A percentile compares a stretch with the other conserved stretches of the same genome.
phyloP scores from a whole-genome alignment of 2,113 vertebrate genomes.

The Cyprinodon brontotheroides region DNA sequence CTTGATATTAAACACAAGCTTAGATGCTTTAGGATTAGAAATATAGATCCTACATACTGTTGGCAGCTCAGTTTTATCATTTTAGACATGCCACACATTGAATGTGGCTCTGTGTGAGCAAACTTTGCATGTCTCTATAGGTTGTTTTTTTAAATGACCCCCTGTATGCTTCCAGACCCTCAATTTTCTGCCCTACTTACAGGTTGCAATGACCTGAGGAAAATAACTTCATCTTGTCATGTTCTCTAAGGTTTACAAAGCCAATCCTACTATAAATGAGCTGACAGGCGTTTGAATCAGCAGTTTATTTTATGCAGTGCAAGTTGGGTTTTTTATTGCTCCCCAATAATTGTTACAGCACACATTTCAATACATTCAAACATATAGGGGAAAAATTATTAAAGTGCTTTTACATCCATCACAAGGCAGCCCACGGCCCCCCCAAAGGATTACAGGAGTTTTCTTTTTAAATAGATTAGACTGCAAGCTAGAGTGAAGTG shows the following conservation, averaged over 20 bases:
- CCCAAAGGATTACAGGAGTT: constrained; percentile 22
- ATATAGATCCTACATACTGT: not conserved
- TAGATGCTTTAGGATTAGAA: not conserved
- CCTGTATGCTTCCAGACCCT: not conserved
- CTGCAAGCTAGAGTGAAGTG: constrained; percentile 9
- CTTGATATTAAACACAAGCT: not conserved
- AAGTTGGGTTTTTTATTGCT: constrained; percentile 14
- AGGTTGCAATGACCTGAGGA: not conserved
- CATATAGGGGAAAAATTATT: constrained; percentile 22
- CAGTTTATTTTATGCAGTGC: constrained; percentile 5
- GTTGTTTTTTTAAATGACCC: too few species aligned
- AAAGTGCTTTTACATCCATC: constrained; percentile 24
- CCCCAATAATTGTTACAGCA: constrained; percentile 18
- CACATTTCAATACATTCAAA: constrained; percentile 14
- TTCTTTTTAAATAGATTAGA: constrained; percentile 38
- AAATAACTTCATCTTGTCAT: not conserved
- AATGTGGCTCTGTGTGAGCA: not conserved
- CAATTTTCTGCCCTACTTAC: not conserved
- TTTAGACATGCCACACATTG: not conserved
- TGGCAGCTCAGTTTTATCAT: not conserved
- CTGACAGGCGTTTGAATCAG: not conserved
- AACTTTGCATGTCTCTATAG: not conserved
- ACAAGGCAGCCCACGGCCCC: constrained; percentile 11
- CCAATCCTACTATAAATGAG: not conserved
- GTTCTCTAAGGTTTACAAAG: not conserved